phyloP scores from a whole-genome alignment of 2,888 invertebrate species.

The Hirtodrosophila duncani region DNA sequence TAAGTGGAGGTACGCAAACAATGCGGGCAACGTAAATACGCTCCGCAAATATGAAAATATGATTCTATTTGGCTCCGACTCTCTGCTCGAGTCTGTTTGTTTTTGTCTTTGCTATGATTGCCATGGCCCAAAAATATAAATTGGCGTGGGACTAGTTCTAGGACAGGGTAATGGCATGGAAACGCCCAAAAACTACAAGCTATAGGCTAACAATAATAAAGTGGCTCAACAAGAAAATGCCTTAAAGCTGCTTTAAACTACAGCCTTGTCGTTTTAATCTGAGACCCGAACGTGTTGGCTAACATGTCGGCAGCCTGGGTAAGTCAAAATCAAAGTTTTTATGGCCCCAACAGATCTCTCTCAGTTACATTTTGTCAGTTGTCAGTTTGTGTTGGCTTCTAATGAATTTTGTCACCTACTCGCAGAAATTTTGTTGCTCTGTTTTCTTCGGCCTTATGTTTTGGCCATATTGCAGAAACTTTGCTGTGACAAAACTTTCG shows the following conservation, averaged over 20 bases:
- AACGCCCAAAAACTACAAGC: conserved; percentile 17
- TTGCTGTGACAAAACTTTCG: conserved; percentile 32
- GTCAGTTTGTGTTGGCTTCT: conserved; percentile 31
- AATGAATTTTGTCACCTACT: conserved; percentile 57
- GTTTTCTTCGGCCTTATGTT: conserved; percentile 15
- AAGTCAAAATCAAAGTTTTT: conserved; percentile 59
- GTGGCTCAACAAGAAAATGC: conserved; percentile 8
- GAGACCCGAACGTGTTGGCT: conserved; percentile 40
- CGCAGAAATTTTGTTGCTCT: no score
- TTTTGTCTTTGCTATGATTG: conserved; percentile 38
- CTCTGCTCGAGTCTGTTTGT: conserved; percentile 47
- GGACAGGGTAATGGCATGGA: conserved; percentile 32
- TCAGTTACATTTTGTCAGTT: conserved; percentile 26
- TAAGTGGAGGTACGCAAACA: conserved; percentile 46
- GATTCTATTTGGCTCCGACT: conserved; percentile 31
- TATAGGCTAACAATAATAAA: no score
- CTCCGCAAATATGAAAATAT: conserved; percentile 30
- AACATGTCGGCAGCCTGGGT: conserved; percentile 38
- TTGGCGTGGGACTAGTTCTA: conserved; percentile 14
- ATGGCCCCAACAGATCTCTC: conserved; percentile 53
- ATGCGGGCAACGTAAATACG: conserved; percentile 28
- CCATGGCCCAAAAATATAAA: conserved; percentile 40
- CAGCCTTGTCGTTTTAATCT: conserved; percentile 38
- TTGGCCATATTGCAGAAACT: conserved; percentile 33
- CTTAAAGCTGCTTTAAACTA: conserved; percentile 31